phyloP scores from a whole-genome alignment of 2,797 vertebrate genomes.

The Eleutherodactylus coqui region DNA sequence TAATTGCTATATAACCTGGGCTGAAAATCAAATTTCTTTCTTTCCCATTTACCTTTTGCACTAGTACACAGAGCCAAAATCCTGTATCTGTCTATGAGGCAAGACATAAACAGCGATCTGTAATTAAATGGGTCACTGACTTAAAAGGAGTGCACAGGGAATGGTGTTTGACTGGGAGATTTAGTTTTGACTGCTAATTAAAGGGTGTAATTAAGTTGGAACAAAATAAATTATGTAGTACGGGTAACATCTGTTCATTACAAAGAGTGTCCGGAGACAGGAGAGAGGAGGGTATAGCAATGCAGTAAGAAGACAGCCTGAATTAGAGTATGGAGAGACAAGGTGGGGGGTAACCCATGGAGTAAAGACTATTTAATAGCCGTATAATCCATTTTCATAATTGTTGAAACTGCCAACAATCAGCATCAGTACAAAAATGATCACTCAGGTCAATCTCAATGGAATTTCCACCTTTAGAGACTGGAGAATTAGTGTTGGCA shows the following conservation, averaged over 20 bases:
- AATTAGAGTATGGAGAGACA: background rate
- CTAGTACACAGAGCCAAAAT: slow-evolving; percentile 21
- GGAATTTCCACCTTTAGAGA: background rate
- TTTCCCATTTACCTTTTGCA: slow-evolving; percentile 30
- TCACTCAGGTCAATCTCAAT: background rate
- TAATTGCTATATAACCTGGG: background rate
- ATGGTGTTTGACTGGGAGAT: slow-evolving; percentile 49
- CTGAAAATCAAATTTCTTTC: background rate
- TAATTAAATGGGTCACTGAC: slow-evolving; percentile 61
- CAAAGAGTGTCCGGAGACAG: slow-evolving; percentile 66
- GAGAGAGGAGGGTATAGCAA: slow-evolving; percentile 28
- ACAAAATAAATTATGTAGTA: slow-evolving; percentile 71
- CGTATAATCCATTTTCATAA: background rate
- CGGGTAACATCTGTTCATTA: slow-evolving; percentile 73
- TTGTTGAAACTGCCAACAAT: background rate
- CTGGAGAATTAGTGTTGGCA: background rate
- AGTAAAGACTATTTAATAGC: background rate
- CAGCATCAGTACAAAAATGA: background rate
- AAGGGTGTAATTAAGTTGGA: slow-evolving; percentile 73
- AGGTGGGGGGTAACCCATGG: background rate
- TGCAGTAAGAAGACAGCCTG: background rate
- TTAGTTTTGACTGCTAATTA: slow-evolving; percentile 72
- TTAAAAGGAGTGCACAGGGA: slow-evolving; percentile 52
- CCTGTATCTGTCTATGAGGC: slow-evolving; percentile 50
- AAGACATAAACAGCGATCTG: slow-evolving; percentile 56